Percentiles rank a stretch among this genome's conserved stretches.
These are phyloP conservation scores for Onychomys torridus DNA, from an alignment of 2,797 vertebrate species.

Conservation along the genomic window DNA sequence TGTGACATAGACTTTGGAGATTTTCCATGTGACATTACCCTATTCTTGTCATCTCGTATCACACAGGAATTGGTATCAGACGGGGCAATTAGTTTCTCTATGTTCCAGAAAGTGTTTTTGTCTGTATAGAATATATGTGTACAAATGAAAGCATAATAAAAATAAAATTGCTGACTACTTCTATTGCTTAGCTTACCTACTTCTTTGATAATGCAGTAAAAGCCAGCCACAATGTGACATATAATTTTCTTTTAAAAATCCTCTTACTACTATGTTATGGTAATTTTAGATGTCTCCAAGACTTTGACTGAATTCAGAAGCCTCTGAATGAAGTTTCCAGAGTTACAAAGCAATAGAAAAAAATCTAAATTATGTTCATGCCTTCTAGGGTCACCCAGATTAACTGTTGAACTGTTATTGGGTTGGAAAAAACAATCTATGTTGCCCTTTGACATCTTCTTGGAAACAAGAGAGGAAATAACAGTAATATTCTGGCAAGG, in stretches of 20 bases:
- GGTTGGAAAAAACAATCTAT: slow-evolving; percentile 29
- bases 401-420: slow-evolving; percentile 19
- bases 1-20: neutral
- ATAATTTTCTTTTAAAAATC: slow-evolving; percentile 3
- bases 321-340: neutral
- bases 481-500: slow-evolving; percentile 23
- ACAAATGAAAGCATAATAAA: neutral
- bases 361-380: slow-evolving; percentile 26
- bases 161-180: neutral
- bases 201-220: neutral
- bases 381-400: neutral
- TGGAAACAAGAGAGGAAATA: slow-evolving; percentile 63
- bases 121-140: neutral
- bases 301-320: slow-evolving; percentile 45
- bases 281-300: slow-evolving; percentile 41
- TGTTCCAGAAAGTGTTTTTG: neutral
- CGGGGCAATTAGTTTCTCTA: neutral
- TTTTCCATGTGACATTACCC: neutral
- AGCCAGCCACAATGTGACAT: neutral
- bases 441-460: slow-evolving; percentile 50
- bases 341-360: neutral
- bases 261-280: slow-evolving; percentile 1
- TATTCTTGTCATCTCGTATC: neutral
- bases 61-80: neutral
- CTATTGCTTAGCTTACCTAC: neutral